phyloP scores from a whole-genome alignment of 2,113 vertebrate species.

The Myotis yumanensis region DNA sequence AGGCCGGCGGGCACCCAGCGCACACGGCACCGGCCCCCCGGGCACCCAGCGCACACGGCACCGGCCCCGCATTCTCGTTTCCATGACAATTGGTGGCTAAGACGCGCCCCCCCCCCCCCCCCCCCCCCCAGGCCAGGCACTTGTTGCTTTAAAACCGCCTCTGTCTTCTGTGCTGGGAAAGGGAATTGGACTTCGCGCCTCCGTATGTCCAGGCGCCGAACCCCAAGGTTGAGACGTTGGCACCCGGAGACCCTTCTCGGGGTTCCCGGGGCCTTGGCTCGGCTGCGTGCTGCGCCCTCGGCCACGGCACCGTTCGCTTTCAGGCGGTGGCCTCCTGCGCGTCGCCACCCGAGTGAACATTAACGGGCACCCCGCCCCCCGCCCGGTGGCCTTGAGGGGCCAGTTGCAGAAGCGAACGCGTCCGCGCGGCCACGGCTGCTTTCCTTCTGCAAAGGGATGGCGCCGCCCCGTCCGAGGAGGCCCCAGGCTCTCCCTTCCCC shows the following conservation, averaged over 20 bases:
- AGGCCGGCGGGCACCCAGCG: too few relatives aligned
- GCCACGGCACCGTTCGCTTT: neutral
- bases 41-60: too few relatives aligned
- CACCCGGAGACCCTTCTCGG: accelerated
- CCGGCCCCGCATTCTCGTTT: neutral
- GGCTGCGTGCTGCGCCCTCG: neutral
- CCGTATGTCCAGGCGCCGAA: accelerated
- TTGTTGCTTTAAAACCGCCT: conserved; percentile 28
- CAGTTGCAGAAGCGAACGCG: neutral
- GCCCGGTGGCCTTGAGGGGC: neutral
- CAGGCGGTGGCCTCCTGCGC: neutral
- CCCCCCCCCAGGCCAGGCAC: conserved; percentile 30
- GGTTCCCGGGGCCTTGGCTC: neutral
- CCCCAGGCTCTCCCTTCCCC: neutral
- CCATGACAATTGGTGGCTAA: conserved; percentile 59
- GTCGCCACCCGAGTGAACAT: neutral
- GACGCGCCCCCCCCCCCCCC: conserved; percentile 18
- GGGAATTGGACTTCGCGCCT: neutral
- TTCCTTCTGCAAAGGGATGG: neutral
- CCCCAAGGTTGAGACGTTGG: neutral
- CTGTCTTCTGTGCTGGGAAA: neutral
- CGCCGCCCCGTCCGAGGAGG: too few relatives aligned
- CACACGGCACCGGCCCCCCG: too few relatives aligned
- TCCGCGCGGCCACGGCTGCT: neutral
- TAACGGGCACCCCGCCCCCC: neutral